Percentiles rank a stretch among this genome's conserved stretches.
These are phyloP conservation scores for Heliornis fulica DNA, from an alignment of 2,113 vertebrate species.

Conservation along the genomic window DNA sequence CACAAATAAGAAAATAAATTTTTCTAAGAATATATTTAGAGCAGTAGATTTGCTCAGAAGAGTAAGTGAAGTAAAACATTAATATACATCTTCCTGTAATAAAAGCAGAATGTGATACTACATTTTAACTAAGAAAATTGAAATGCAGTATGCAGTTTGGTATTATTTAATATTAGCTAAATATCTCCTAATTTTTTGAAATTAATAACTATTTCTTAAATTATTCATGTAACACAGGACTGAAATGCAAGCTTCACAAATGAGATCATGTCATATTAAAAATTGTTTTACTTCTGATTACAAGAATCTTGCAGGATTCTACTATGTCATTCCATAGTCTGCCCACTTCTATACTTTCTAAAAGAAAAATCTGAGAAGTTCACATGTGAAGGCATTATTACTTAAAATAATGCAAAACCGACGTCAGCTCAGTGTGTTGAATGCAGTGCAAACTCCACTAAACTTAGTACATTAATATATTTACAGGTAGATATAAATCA, in stretches of 20 bases:
- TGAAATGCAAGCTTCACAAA: conserved; percentile 15
- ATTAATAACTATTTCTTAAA: conserved; percentile 19
- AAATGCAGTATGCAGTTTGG: not conserved
- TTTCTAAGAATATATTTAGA: not conserved
- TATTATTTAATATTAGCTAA: conserved; percentile 1
- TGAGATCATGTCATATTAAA: not conserved
- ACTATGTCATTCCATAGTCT: not conserved
- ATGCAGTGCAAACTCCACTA: not conserved
- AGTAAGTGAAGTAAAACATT: not conserved
- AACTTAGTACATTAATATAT: not conserved
- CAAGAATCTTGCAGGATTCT: not conserved
- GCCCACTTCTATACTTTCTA: not conserved
- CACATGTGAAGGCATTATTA: not conserved
- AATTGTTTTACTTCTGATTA: conserved; percentile 15
- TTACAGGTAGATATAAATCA: not conserved
- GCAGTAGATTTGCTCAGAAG: not conserved
- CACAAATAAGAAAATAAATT: not conserved
- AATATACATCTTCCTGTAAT: not conserved
- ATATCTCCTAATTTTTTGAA: not conserved
- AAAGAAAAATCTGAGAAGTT: not conserved
- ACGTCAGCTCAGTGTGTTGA: not conserved
- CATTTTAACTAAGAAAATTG: conserved; percentile 19
- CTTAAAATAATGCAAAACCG: not conserved
- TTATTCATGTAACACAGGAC: not conserved
- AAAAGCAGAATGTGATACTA: conserved; percentile 13